Evolutionary conservation across 2,797 vertebrate genomes (phyloP).

Genomic region (Enteromius mattozi): DNA sequence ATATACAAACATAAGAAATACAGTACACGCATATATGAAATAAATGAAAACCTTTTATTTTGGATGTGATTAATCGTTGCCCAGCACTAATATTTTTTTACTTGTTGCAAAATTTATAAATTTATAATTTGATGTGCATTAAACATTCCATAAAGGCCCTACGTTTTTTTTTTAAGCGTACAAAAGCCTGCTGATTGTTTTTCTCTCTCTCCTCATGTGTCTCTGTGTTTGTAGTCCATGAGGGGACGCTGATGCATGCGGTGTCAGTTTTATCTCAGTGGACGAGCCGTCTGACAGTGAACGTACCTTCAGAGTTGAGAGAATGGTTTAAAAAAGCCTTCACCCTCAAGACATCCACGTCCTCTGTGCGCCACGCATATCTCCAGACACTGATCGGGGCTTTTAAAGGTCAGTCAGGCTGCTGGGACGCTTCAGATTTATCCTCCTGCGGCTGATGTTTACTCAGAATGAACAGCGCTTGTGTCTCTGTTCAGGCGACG

Average conservation of each 20-base stretch:
- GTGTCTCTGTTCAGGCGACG: slow-evolving; percentile 82
- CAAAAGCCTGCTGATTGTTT: not conserved
- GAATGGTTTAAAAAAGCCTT: slow-evolving; percentile 97
- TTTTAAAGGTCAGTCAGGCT: slow-evolving; percentile 86
- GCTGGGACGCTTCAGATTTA: not conserved
- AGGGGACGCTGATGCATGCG: slow-evolving; percentile 91
- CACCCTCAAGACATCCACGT: slow-evolving; percentile 93
- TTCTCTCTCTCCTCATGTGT: not conserved
- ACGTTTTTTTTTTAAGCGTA: not conserved
- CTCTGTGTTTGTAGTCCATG: slow-evolving; percentile 82
- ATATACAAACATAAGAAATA: too few species aligned
- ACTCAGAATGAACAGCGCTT: not conserved
- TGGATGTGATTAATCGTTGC: too few species aligned
- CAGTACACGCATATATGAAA: too few species aligned
- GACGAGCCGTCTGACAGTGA: slow-evolving; percentile 87
- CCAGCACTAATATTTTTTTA: not conserved
- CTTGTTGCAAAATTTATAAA: not conserved
- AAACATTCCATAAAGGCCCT: not conserved
- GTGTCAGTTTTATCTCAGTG: slow-evolving; percentile 91
- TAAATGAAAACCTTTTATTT: too few species aligned
- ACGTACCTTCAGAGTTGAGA: slow-evolving; percentile 85
- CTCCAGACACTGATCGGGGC: slow-evolving; percentile 91
- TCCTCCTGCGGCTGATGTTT: not conserved
- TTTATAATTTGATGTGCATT: not conserved
- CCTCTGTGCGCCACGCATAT: slow-evolving; percentile 92